Conservation (phyloP, 2,888 invertebrate genomes). For the Caenorhabditis uteleia region DNA sequence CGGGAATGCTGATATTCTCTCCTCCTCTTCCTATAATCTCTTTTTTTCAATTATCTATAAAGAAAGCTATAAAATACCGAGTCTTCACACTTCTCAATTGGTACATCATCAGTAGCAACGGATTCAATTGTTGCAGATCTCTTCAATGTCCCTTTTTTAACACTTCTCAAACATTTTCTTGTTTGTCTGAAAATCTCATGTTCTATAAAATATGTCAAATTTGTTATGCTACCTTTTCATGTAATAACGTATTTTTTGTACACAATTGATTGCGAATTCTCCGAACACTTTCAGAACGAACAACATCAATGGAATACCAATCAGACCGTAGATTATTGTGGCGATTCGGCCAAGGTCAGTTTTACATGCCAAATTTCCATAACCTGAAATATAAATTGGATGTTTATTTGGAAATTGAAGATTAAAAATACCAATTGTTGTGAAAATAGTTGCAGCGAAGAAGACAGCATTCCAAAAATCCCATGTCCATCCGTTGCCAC, state of each 20-base stretch:
- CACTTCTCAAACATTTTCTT: conserved; percentile 6
- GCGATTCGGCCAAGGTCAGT: conserved; percentile 83
- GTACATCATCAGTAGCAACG: conserved; percentile 39
- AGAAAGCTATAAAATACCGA: conserved; percentile 6
- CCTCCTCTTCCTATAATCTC: conserved; percentile 33
- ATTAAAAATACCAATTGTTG: conserved; percentile 73
- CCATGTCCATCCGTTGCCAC: conserved; percentile 53
- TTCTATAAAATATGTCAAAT: no score
- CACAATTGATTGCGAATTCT: conserved; percentile 77
- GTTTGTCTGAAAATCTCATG: not conserved
- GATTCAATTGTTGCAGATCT: conserved; percentile 33
- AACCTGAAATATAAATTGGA: conserved; percentile 70
- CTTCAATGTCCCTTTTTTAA: conserved; percentile 3
- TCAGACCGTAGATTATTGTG: conserved; percentile 88
- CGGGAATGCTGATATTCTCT: conserved; percentile 36
- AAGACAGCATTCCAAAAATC: conserved; percentile 66
- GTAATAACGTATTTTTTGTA: conserved; percentile 40
- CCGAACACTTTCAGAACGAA: conserved; percentile 92
- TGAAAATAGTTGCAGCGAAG: conserved; percentile 62
- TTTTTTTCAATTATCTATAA: conserved; percentile 3
- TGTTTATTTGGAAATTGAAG: not conserved
- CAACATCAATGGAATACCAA: conserved; percentile 93
- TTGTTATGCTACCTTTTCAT: conserved; percentile 40
- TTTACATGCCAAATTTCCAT: conserved; percentile 90
- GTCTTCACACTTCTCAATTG: conserved; percentile 5